Conservation (phyloP, 2,888 invertebrate species). For the Octonoba sinensis region DNA sequence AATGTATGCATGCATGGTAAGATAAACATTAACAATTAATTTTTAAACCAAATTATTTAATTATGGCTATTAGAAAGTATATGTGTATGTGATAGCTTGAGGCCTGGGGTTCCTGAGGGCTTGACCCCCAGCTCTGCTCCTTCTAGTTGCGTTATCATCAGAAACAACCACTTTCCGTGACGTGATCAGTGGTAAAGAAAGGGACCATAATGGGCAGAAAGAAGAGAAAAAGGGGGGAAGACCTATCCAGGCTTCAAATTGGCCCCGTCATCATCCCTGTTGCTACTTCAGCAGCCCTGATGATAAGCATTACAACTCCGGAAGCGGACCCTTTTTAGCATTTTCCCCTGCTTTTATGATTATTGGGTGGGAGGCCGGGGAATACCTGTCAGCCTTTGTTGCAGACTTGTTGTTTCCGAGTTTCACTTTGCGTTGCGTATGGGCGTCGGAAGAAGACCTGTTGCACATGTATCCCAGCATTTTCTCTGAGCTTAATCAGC, state of each 20-base stretch:
- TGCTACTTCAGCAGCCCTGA: slow-evolving; percentile 56
- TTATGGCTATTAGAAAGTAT: no score
- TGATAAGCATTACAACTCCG: slow-evolving; percentile 37
- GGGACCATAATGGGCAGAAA: no score
- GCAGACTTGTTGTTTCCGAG: slow-evolving; percentile 5
- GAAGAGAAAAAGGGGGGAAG: background rate
- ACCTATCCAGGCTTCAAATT: background rate
- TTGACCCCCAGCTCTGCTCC: background rate
- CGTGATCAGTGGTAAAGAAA: no score
- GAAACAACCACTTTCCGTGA: background rate
- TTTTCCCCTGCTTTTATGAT: slow-evolving; percentile 31
- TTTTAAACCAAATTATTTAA: no score
- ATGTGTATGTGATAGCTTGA: no score
- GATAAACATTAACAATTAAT: no score
- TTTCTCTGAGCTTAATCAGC: no score
- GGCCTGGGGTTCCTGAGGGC: no score
- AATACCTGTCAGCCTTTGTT: slow-evolving; percentile 24
- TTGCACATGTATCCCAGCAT: no score
- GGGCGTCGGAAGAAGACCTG: no score
- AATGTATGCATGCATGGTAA: no score
- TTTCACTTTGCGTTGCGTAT: no score
- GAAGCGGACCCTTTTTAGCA: slow-evolving; percentile 26
- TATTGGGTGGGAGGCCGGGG: slow-evolving; percentile 42
- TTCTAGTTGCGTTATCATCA: background rate
- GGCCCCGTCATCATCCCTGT: background rate